A percentile compares a stretch with the other conserved stretches of the same genome.
These are phyloP conservation scores for Chroicocephalus ridibundus DNA, from an alignment of 2,113 vertebrate genomes.

Conservation along the genomic window DNA sequence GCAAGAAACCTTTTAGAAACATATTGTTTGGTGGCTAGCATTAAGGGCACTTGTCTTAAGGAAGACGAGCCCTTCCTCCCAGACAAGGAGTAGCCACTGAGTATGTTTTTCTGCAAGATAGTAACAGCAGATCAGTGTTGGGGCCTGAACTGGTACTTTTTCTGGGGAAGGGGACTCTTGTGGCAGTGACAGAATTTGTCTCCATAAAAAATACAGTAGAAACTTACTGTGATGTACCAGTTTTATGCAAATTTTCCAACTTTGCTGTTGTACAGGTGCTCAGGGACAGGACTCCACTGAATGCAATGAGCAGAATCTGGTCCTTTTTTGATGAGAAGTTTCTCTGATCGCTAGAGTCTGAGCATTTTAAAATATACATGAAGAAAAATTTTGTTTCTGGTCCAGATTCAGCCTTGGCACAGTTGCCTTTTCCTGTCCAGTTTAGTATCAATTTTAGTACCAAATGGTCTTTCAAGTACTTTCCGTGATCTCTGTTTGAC, in stretches of 20 bases:
- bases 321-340: neutral
- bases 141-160: neutral
- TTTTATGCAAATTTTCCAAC: neutral
- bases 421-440: neutral
- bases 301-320: neutral
- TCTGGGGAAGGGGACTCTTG: neutral
- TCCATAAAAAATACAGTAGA: neutral
- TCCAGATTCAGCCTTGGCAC: neutral
- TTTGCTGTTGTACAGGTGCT: neutral
- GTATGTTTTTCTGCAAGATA: neutral
- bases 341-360: neutral
- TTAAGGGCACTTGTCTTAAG: slow-evolving; percentile 8
- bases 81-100: neutral
- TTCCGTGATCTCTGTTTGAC: neutral
- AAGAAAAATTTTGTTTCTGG: neutral
- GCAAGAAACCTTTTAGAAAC: slow-evolving; percentile 54
- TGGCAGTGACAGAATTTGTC: neutral
- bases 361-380: neutral
- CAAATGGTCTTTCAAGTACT: neutral
- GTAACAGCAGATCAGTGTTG: neutral
- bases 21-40: slow-evolving; percentile 10
- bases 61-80: neutral
- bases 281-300: neutral
- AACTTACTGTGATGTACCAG: neutral
- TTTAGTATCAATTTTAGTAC: neutral